A percentile compares a stretch with the other conserved stretches of the same genome.
These are phyloP conservation scores for Lycocerus yunnanus DNA, from an alignment of 2,888 invertebrate species.

Conservation along the genomic window DNA sequence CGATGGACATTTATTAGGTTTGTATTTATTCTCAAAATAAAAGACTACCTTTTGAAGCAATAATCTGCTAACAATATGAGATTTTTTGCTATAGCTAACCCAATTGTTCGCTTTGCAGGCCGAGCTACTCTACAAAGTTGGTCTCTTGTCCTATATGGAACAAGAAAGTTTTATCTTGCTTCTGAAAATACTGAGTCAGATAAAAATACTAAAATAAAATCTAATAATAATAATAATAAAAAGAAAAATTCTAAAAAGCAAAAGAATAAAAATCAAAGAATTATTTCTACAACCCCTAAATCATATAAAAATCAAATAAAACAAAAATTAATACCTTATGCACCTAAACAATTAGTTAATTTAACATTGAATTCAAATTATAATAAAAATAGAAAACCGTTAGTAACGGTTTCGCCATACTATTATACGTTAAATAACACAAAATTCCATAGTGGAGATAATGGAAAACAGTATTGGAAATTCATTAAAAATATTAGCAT, in stretches of 20 bases:
- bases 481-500: slow-evolving; percentile 54
- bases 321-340: slow-evolving; percentile 42
- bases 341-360: slow-evolving; percentile 36
- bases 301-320: slow-evolving; percentile 38
- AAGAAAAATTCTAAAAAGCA: slow-evolving; percentile 57
- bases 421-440: slow-evolving; percentile 49
- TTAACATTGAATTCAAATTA: slow-evolving; percentile 34
- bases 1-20: slow-evolving; percentile 87
- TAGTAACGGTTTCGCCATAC: slow-evolving; percentile 32
- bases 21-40: slow-evolving; percentile 56
- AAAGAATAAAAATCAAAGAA: slow-evolving; percentile 44
- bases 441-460: slow-evolving; percentile 47
- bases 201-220: slow-evolving; percentile 55
- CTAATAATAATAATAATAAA: slow-evolving; percentile 62
- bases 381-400: slow-evolving; percentile 31
- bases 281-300: slow-evolving; percentile 35
- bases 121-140: slow-evolving; percentile 90
- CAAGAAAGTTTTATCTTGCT: slow-evolving; percentile 60
- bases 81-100: slow-evolving; percentile 19
- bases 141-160: slow-evolving; percentile 93
- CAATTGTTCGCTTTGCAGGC: slow-evolving; percentile 60
- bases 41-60: neutral
- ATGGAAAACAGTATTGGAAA: slow-evolving; percentile 48
- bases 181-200: slow-evolving; percentile 39
- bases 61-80: slow-evolving; percentile 1